Evolutionary conservation across 2,113 vertebrate species (phyloP).

Genomic region (Atherinomorus stipes): DNA sequence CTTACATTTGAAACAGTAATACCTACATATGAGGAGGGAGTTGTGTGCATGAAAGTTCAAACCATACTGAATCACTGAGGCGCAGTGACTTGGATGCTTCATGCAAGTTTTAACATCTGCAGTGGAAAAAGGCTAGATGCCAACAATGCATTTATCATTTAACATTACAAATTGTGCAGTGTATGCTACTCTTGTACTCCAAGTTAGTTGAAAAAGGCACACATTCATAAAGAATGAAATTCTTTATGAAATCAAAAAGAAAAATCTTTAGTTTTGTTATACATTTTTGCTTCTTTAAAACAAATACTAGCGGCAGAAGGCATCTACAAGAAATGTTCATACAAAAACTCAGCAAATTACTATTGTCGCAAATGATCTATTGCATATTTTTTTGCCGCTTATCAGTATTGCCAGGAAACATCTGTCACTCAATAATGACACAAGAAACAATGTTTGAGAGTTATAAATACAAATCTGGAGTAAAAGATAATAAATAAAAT

Average conservation of each 20-base stretch:
- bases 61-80: neutral
- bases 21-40: neutral
- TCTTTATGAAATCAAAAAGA: neutral
- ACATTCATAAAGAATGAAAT: conserved; percentile 36
- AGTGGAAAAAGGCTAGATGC: conserved; percentile 23
- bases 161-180: conserved; percentile 2
- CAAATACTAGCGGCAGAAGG: conserved; percentile 18
- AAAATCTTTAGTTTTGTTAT: conserved; percentile 23
- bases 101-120: conserved; percentile 27
- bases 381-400: conserved; percentile 47
- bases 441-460: conserved; percentile 22
- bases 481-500: conserved; percentile 64
- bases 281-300: conserved; percentile 19
- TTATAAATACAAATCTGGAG: conserved; percentile 46
- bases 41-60: neutral
- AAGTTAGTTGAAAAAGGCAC: conserved; percentile 59
- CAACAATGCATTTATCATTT: conserved; percentile 2
- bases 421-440: neutral
- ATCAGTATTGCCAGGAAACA: conserved; percentile 31
- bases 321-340: conserved; percentile 10
- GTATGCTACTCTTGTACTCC: neutral
- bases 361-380: conserved; percentile 12
- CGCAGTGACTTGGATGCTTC: conserved; percentile 24
- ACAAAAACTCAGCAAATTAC: neutral
- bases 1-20: neutral